A percentile compares a stretch with the other conserved stretches of the same genome.
Evolutionary conservation across 2,888 invertebrate genomes (phyloP).

Genomic region (Alentia gelatinosa): DNA sequence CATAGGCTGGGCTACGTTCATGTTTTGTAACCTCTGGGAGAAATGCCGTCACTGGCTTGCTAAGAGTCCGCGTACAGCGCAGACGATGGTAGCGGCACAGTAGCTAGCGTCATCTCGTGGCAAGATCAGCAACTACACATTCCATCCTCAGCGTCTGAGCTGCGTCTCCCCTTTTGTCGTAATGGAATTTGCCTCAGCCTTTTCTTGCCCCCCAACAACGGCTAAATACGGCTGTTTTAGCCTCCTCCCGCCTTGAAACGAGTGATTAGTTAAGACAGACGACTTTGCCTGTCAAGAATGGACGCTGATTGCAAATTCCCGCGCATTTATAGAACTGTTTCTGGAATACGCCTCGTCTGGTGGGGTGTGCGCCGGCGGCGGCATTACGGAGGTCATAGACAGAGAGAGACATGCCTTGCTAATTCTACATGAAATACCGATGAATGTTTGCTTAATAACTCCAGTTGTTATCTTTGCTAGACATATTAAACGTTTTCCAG

Average conservation of each 20-base stretch:
- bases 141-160: background rate
- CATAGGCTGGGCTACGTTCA: too few species aligned
- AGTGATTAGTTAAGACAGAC: background rate
- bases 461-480: too few species aligned
- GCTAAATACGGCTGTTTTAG: background rate
- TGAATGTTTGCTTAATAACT: too few species aligned
- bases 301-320: background rate
- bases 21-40: too few species aligned
- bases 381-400: too few species aligned
- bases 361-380: too few species aligned
- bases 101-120: constrained; percentile 8
- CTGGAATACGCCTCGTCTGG: background rate
- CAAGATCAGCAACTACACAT: constrained; percentile 6
- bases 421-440: too few species aligned
- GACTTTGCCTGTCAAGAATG: background rate
- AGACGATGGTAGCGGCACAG: too few species aligned
- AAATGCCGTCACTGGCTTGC: too few species aligned
- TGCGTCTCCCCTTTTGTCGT: background rate
- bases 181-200: background rate
- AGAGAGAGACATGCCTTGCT: too few species aligned
- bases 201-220: background rate
- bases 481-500: too few species aligned
- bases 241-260: background rate
- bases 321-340: background rate
- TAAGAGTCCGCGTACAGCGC: too few species aligned